These are phyloP conservation scores for Ips nitidus DNA, from an alignment of 1,140 invertebrate genomes.

Conservation along the genomic window DNA sequence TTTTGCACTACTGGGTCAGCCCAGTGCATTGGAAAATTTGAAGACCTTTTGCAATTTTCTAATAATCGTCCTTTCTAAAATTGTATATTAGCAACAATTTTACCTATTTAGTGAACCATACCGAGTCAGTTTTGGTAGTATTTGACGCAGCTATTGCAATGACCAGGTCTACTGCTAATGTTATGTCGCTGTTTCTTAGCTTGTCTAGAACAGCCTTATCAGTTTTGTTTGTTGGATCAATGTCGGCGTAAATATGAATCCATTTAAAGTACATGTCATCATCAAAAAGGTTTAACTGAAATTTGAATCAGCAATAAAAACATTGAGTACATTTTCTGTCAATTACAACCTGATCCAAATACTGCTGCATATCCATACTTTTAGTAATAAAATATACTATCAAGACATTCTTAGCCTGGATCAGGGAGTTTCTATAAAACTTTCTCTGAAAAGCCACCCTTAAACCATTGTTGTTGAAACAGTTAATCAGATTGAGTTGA, in stretches of 20 bases:
- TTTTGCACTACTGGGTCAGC: background rate
- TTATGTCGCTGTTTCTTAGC: slow-evolving; percentile 9
- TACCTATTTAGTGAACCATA: background rate
- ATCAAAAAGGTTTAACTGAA: slow-evolving; percentile 8
- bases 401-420: background rate
- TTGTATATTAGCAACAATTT: background rate
- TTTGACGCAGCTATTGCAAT: background rate
- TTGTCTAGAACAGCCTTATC: background rate
- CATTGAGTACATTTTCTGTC: background rate
- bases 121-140: background rate
- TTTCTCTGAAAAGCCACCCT: background rate
- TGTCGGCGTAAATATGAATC: background rate
- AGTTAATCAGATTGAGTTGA: background rate
- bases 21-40: background rate
- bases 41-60: background rate
- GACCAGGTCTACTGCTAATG: background rate
- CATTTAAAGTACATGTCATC: slow-evolving; percentile 7
- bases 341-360: background rate
- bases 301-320: background rate
- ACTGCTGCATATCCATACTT: background rate
- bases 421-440: background rate
- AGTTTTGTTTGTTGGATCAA: background rate
- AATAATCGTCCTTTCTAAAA: background rate
- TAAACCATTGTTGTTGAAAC: slow-evolving; percentile 6
- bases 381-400: slow-evolving; percentile 7